Evolutionary conservation across 2,113 vertebrate genomes (phyloP), one percentile per base, ranked within the genome.

Genomic region (Nettapus auritus): DNA sequence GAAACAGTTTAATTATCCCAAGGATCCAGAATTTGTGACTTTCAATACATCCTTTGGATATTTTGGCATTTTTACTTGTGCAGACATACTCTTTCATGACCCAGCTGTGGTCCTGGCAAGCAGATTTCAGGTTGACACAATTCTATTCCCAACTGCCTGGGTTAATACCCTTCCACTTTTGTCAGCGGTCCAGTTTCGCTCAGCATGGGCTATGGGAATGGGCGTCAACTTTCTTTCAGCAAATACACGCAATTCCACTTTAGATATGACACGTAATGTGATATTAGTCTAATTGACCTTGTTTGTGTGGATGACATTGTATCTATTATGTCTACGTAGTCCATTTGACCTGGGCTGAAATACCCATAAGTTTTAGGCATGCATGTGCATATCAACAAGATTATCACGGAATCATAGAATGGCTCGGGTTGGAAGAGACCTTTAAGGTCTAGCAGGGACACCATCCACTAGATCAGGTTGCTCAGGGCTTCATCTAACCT

Each of bases 21-120:
- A 97, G 7, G 78, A 97, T n/a, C 85, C 87, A 29, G 97, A 98
- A 88, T 29, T 97, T 55, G 91, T 98, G 71, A 98, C 97, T 8
- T 99, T 99, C 75, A 94, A 96, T 26, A 99, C 98, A 5, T 97
- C 98, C 2, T 99, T 99, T 79, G 98, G 98, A 44, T 98, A 59
- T 40, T 98, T 99, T 67, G 98, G 98, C 15, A 94, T 99, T 94
- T 98, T 99, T 63, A 99, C 96, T 73, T 99, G 98, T 40, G 98
- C 98, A 33, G 98, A 99, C 82, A 97, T 99, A 80, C 96, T 99
- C 52, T 99, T 97, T 67, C 86, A 95, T 2, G 68, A 98, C 22
- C 98, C 98, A 3, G 97, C 96, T 23, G 68, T 98, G 42, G 57
- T 92, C 25, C 80, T 99, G 50, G 89, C 98, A 67, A 95, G 97